Conservation (phyloP, 2,888 invertebrate species). For the Choristoneura rosaceana region DNA sequence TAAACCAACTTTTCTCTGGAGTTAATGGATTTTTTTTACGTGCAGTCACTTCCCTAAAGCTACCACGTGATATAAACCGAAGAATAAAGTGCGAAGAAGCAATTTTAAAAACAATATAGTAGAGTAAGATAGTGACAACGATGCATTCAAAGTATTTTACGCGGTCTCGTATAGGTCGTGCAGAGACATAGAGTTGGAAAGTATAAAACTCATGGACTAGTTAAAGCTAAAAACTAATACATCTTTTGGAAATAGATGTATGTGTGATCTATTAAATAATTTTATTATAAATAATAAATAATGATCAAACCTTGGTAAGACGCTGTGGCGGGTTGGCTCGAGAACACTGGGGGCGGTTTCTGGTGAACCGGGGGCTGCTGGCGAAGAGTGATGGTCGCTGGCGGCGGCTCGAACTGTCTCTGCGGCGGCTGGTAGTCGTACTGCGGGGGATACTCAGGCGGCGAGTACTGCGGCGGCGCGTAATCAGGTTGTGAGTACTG, state of each 20-base stretch:
- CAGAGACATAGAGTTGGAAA: background rate
- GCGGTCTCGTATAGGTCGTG: slow-evolving; percentile 56
- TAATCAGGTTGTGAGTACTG: slow-evolving; percentile 59
- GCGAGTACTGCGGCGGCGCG: slow-evolving; percentile 56
- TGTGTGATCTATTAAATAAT: too few relatives aligned
- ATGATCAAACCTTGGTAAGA: slow-evolving; percentile 85
- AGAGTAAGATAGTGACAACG: slow-evolving; percentile 22
- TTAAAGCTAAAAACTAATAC: too few relatives aligned
- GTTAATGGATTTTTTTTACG: slow-evolving; percentile 59
- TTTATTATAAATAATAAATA: background rate
- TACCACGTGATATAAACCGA: slow-evolving; percentile 52
- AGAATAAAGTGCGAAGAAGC: slow-evolving; percentile 54
- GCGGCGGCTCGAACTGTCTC: slow-evolving; percentile 86
- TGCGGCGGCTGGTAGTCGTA: slow-evolving; percentile 86
- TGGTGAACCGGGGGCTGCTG: slow-evolving; percentile 91
- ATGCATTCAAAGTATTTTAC: slow-evolving; percentile 61
- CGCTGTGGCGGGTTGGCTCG: slow-evolving; percentile 92
- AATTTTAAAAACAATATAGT: slow-evolving; percentile 64
- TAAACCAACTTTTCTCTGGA: slow-evolving; percentile 27
- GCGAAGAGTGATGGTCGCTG: slow-evolving; percentile 89
- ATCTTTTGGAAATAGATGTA: background rate
- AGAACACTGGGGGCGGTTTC: slow-evolving; percentile 89
- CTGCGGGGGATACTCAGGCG: slow-evolving; percentile 64
- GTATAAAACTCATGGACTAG: background rate
- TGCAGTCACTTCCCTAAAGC: slow-evolving; percentile 63